Evolutionary conservation across 2,113 vertebrate species (phyloP), one percentile per base, ranked within the genome.

Genomic region (Austrofundulus limnaeus): DNA sequence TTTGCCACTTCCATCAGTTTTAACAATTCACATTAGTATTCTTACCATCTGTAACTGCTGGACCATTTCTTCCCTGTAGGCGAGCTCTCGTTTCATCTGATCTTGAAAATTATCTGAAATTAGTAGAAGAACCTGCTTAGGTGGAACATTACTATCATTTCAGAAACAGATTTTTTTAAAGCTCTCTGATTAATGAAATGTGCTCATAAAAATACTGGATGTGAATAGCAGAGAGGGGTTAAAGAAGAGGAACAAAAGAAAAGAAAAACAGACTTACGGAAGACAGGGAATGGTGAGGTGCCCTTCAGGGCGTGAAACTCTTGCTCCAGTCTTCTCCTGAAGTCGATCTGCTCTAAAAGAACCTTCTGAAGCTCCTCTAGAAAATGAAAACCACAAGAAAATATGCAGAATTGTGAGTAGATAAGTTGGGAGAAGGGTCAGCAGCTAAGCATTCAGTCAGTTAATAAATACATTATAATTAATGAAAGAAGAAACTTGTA

Each of bases 291-390:
- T 7, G 96, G 92, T 0, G 96, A 84, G 3, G 92, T 96, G 82
- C 97, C 97, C 91, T 98, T 99, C 65, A 99, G 91, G 70, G 95
- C 95, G 15, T 98, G 95, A 77, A 99, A 98, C 76, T 99, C 97
- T 85, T 98, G 96, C 57, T 99, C 97, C 68, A 99, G 91, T 78
- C 96, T 92, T 85, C 96, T 94, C 70, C 95, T 92, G 74, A 98
- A 92, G 88, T 98, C 95, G 0, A 99, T 99, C 90, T 99, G 97
- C 80, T 99, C 96, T 75, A 99, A 94, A 60, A 99, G 92, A 88
- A 99, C 96, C 91, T 98, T 99, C 92, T 99, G 97, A 70, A 99
- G 96, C 70, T 99, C 96, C 88, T 99, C 97, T 99, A 90, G 78
- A 75, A 20, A 37, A 88, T 79, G 20, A 49, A 72, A 84, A 45